Base-by-base conservation (phyloP, 2,888 invertebrate genomes). In the Elmis aenea region DNA sequence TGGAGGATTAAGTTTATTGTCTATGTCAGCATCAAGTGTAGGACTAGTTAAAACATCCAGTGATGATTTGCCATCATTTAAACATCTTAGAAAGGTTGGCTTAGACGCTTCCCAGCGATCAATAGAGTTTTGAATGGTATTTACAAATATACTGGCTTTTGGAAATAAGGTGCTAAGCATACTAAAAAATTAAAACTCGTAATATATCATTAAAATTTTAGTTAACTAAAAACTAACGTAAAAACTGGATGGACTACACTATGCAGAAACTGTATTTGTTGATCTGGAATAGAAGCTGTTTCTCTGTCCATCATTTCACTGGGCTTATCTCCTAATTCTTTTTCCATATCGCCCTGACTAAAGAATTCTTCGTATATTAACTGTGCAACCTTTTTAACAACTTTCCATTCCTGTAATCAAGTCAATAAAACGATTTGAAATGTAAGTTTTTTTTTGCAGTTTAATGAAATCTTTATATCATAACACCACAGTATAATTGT, bases 291-390 rank as follows among this genome's bases (percentile, higher is more conserved):
- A 50, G 80, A 79, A 15, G 86, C 89, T 57, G 79, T 79, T 48
- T 88, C 84, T 10, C 85, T 70, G 61, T 91, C 88, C 85, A 88
- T 86, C 78, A 84, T 85, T 55, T 76, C 75, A 20, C 73, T 64
- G 0, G 89, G 86, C 16, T 76, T 69, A 15, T 76, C 76, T 0
- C 89, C 89, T 69, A 85, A 78, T 36, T 81, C 77, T 64, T 84
- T 85, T 66, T 91, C 90, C 53, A 83, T 68, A 60, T 91, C 91
- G 3, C 90, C 89, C 72, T 90, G 88, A 26, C 78, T 79, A 70
- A 91, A 91, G 67, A 90, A 92, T 69, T 92, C 92, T 30, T 81
- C 76, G 58, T 90, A 80, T 23, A 66, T 57, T 28, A 58, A 38
- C 29, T 58, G 49, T 13, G 74, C 73, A 12, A 71, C 70, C 46